Conservation (phyloP, 2,113 vertebrate genomes). For the Muscicapa adusta region DNA sequence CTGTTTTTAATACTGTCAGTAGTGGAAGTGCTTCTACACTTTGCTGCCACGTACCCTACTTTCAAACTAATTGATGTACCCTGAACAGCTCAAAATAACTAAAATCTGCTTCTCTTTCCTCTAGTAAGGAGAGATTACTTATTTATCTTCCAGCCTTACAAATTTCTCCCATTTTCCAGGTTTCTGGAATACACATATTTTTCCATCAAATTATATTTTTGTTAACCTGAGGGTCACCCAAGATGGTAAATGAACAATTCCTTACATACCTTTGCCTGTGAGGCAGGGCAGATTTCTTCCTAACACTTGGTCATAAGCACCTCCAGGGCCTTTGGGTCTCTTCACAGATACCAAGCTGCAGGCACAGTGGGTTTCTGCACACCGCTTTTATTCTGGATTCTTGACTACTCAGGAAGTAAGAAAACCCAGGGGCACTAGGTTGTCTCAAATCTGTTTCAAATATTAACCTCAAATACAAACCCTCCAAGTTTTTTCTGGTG, state of each 20-base stretch:
- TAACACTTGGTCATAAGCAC: not conserved
- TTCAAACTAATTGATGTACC: not conserved
- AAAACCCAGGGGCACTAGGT: not conserved
- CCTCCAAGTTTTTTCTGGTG: not conserved
- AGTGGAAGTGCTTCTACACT: not conserved
- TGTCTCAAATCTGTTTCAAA: not conserved
- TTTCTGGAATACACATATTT: not conserved
- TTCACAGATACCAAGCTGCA: not conserved
- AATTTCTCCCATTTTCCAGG: not conserved
- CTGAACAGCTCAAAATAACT: not conserved
- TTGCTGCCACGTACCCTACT: not conserved
- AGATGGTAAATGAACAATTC: not conserved
- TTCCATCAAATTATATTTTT: not conserved
- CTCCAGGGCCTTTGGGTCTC: not conserved
- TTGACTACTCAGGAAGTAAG: not conserved
- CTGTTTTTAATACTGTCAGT: constrained; percentile 1
- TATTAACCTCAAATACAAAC: not conserved
- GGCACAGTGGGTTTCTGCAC: not conserved
- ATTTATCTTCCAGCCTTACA: not conserved
- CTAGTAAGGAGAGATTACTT: not conserved
- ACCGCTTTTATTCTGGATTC: not conserved
- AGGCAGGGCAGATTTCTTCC: not conserved
- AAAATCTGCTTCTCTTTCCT: not conserved
- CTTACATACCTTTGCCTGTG: not conserved
- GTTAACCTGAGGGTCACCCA: not conserved